Percentiles rank a stretch among this genome's conserved stretches.
phyloP scores from a whole-genome alignment of 2,888 invertebrate genomes.

The Agelastica alni region DNA sequence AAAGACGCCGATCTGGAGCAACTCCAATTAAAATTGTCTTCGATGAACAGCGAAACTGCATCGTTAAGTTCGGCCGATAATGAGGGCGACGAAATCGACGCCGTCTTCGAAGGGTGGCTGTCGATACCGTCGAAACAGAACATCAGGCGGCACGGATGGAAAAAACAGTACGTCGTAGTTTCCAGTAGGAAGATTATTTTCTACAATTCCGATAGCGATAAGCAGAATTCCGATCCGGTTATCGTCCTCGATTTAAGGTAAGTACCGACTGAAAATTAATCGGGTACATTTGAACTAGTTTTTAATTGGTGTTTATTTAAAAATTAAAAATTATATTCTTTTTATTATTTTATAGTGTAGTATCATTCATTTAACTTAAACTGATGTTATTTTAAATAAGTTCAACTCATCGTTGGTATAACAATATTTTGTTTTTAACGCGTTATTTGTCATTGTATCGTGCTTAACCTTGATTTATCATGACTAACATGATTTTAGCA shows the following conservation, averaged over 20 bases:
- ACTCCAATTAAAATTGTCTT: constrained; percentile 81
- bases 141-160: constrained; percentile 94
- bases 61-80: constrained; percentile 90
- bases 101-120: constrained; percentile 93
- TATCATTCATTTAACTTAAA: no score
- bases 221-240: constrained; percentile 91
- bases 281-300: no score
- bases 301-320: no score
- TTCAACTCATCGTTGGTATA: no score
- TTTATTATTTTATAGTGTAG: constrained; percentile 11
- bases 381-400: no score
- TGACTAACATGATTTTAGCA: no score
- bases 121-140: constrained; percentile 95
- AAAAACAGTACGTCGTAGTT: constrained; percentile 95
- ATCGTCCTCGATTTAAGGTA: constrained; percentile 95
- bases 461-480: no score
- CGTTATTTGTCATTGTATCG: no score
- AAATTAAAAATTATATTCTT: neutral
- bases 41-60: constrained; percentile 83
- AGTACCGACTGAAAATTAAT: constrained; percentile 52
- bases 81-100: constrained; percentile 75
- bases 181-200: constrained; percentile 96
- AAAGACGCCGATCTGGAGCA: constrained; percentile 97
- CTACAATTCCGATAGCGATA: constrained; percentile 93
- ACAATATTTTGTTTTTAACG: no score